Base-by-base conservation (phyloP, 2,888 invertebrate species). In the Macrosiphum euphorbiae region DNA sequence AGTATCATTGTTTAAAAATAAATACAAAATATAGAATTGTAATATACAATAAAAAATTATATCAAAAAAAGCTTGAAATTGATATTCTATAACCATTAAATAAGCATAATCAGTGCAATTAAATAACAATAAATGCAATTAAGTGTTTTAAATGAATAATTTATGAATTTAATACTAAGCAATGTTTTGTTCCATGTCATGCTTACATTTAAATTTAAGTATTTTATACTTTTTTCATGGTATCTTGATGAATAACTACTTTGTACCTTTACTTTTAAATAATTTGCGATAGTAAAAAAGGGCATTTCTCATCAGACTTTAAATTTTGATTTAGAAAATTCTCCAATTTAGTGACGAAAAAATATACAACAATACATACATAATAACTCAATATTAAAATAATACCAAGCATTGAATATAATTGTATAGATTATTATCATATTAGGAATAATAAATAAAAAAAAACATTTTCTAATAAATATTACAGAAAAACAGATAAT, bases 91-190 rank as follows among this genome's bases (percentile, higher is more conserved):
- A 88, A 92, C 88, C 88, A 88, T 88, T 52, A 52, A 61, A 92
- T 26, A 92, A 92, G 92, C 92, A 92, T 88, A 88, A n/a, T 61
- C 58, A 35, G 92, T 88, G 92, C 92, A 78, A 88, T 20, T 41
- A 88, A 88, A 78, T 78, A 88, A 67, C n/a, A 52, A 88, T 88
- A 92, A 92, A 92, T 88, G 88, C 88, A 92, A 92, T 84, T 84
- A 84, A 55, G 61, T 84, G 78, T 86, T 50, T 92, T 4, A 67
- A 92, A 50, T 78, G 24, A 44, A 92, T 41, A 88, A 92, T 35
- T 41, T 67, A 16, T 88, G 26, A 78, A 78, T 78, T 44, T n/a
- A 92, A 88, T 44, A 88, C 88, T 88, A 92, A 88, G 88, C 92
- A 78, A 88, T 78, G 50, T 78, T 92, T 88, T 92, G 88, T 55